Base-by-base conservation (phyloP, 2,888 invertebrate genomes). In the Flabesymbios commensalis region DNA sequence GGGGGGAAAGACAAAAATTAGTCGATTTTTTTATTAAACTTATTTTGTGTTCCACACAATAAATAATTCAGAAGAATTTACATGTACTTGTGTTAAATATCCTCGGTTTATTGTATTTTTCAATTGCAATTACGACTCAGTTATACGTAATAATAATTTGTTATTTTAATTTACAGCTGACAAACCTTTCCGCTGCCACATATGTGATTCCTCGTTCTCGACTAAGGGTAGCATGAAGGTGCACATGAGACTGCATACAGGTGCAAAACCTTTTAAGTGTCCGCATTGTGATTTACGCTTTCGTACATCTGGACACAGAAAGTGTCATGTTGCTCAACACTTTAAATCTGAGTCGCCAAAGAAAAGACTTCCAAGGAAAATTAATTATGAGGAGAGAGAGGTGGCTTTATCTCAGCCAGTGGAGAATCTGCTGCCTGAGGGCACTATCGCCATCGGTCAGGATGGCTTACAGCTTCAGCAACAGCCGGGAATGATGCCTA, bases 251-350 rank as follows among this genome's bases (percentile, higher is more conserved):
- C 72, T 83, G 3, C 83, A 83, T 67, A 82, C 81, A 14, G 79
- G 91, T 2, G 86, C 88, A 33, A 93, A 92, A 78, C 93, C 94
- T 0, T 94, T 90, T 83, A 86, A 86, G 56, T 96, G 96, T 82
- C 91, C 91, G 0, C 88, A 93, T 78, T 96, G 95, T 76, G 84
- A 85, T n/a, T 80, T 85, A 64, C 83, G 84, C 61, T 90, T 90
- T 77, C 82, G 89, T 39, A 90, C 89, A 0, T 86, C 88, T 0
- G 88, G 88, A 0, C 88, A 89, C 71, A 83, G 87, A 43, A 88
- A 88, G 75, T 86, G 87, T 32, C 90, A 90, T 73, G 83, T 88
- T 58, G 67, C 81, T 22, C 83, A 85, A 4, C 87, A 88, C 67
- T 81, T 82, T 56, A 85, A 85, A 58, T 49, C 56, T 10, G 43